Percentiles rank a stretch among this genome's conserved stretches.
Conservation (phyloP, 2,888 invertebrate genomes). For the Acronicta psi region DNA sequence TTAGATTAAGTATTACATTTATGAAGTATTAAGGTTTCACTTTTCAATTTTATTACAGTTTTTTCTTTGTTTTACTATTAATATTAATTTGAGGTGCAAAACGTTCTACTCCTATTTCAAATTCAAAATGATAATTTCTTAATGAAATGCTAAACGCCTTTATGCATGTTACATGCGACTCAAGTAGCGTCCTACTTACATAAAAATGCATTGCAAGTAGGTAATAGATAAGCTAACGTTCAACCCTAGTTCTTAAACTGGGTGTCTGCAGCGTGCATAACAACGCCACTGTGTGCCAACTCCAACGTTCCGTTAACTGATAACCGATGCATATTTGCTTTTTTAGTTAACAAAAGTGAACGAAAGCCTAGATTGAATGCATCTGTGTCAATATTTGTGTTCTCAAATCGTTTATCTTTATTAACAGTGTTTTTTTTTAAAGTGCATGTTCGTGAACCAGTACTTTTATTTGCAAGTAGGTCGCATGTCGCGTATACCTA, state of each 20-base stretch:
- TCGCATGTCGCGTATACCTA: neutral
- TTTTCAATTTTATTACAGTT: too few species aligned
- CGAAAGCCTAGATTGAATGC: slow-evolving; percentile 50
- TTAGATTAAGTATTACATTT: too few species aligned
- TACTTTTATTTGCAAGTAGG: slow-evolving; percentile 1
- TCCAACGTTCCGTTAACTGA: slow-evolving; percentile 55
- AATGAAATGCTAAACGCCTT: neutral
- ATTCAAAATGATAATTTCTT: neutral
- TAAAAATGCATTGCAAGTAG: slow-evolving; percentile 43
- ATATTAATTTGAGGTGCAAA: neutral
- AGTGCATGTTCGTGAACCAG: slow-evolving; percentile 14
- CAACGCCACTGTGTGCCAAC: slow-evolving; percentile 50
- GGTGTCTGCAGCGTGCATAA: slow-evolving; percentile 33
- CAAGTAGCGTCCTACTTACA: slow-evolving; percentile 12
- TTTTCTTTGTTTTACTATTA: too few species aligned
- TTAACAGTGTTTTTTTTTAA: slow-evolving; percentile 9
- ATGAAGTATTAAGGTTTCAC: too few species aligned
- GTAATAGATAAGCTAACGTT: slow-evolving; percentile 40
- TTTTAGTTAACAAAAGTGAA: slow-evolving; percentile 47
- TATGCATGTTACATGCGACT: slow-evolving; percentile 7
- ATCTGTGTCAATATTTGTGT: slow-evolving; percentile 54
- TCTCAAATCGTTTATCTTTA: slow-evolving; percentile 49
- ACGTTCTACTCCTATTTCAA: neutral
- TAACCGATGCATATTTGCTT: slow-evolving; percentile 60
- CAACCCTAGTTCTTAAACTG: slow-evolving; percentile 30